Percentiles rank a stretch among this genome's conserved stretches.
Evolutionary conservation across 1,140 invertebrate species (phyloP).

Genomic region (Tetraneura akinire): DNA sequence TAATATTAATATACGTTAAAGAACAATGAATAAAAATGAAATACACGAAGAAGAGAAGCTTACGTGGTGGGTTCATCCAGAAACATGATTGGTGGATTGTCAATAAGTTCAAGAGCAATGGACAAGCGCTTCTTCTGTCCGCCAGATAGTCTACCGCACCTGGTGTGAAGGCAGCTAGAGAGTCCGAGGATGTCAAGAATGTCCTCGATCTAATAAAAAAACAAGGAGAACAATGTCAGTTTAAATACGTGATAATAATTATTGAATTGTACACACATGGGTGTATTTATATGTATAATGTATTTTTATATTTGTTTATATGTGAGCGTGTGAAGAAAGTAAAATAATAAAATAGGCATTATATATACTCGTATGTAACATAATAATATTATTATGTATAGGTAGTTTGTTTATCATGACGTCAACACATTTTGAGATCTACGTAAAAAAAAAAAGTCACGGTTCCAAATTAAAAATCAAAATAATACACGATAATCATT

Average conservation of each 20-base stretch:
- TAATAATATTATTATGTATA: not conserved
- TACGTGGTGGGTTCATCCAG: slow-evolving; percentile 74
- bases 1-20: too few species aligned
- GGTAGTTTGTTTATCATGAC: not conserved
- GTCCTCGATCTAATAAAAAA: slow-evolving; percentile 68
- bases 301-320: not conserved
- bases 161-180: slow-evolving; percentile 69
- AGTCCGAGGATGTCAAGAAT: slow-evolving; percentile 72
- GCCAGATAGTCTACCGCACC: slow-evolving; percentile 78
- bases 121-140: slow-evolving; percentile 88
- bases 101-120: slow-evolving; percentile 87
- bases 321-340: not conserved
- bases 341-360: not conserved
- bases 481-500: not conserved
- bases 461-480: not conserved
- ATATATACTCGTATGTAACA: too few species aligned
- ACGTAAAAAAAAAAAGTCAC: too few species aligned
- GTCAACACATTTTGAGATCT: slow-evolving; percentile 9
- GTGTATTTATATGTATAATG: not conserved
- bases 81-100: slow-evolving; percentile 85
- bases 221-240: slow-evolving; percentile 44
- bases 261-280: not conserved
- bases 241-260: slow-evolving; percentile 30
- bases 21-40: not conserved
- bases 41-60: slow-evolving; percentile 48